A percentile compares a stretch with the other conserved stretches of the same genome.
phyloP scores from a whole-genome alignment of 2,113 vertebrate species.

The Psittacula cyanocephala region DNA sequence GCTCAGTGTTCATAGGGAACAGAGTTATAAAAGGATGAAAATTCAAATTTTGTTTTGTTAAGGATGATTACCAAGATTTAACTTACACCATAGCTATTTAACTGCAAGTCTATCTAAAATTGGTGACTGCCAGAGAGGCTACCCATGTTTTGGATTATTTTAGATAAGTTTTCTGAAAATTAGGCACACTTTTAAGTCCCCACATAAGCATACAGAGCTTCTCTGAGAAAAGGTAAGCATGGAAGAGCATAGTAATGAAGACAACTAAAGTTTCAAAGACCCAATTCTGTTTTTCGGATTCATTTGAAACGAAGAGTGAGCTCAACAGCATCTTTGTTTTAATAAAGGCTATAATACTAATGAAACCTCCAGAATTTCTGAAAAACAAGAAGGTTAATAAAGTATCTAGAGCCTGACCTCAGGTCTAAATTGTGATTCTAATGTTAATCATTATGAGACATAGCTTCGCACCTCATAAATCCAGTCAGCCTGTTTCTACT shows the following conservation, averaged over 20 bases:
- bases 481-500: slow-evolving; percentile 25
- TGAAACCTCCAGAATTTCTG: slow-evolving; percentile 4
- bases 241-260: background rate
- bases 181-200: background rate
- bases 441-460: slow-evolving; percentile 68
- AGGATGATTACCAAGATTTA: background rate
- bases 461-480: slow-evolving; percentile 71
- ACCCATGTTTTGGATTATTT: background rate
- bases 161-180: background rate
- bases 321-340: slow-evolving; percentile 7
- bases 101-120: background rate
- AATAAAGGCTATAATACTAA: background rate
- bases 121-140: background rate
- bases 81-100: background rate
- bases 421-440: slow-evolving; percentile 69
- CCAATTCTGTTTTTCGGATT: background rate
- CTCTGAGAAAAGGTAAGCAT: background rate
- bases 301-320: background rate
- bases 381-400: slow-evolving; percentile 7
- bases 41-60: background rate
- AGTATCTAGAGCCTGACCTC: slow-evolving; percentile 64
- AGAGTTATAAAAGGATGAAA: background rate
- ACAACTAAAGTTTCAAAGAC: background rate
- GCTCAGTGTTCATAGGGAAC: background rate
- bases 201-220: background rate